phyloP scores from a whole-genome alignment of 2,888 invertebrate species.

The Panopea generosa region DNA sequence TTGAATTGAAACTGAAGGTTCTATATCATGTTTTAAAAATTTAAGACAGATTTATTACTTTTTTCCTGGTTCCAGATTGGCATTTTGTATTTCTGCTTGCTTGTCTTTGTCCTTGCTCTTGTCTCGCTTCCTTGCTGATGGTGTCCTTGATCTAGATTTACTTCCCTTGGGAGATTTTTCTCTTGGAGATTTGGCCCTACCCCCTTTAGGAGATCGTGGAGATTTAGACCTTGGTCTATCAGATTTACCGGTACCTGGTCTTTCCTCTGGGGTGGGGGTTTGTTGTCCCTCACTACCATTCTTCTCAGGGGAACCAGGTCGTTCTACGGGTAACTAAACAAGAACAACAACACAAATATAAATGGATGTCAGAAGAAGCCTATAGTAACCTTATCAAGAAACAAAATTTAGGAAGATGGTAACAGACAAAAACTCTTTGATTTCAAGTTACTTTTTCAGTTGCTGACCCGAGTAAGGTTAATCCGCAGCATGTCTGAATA shows the following conservation, averaged over 20 bases:
- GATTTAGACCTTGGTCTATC: constrained; percentile 69
- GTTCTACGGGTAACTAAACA: constrained; percentile 73
- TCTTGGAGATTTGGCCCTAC: constrained; percentile 71
- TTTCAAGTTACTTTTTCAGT: too few relatives aligned
- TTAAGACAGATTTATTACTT: too few relatives aligned
- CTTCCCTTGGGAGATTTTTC: constrained; percentile 72
- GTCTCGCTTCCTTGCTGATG: constrained; percentile 77
- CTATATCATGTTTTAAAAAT: too few relatives aligned
- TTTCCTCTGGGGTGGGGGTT: constrained; percentile 70
- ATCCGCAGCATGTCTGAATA: too few relatives aligned
- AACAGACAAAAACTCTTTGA: too few relatives aligned
- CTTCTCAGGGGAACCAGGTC: constrained; percentile 74
- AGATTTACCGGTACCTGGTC: constrained; percentile 69
- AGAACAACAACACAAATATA: background rate
- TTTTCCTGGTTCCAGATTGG: constrained; percentile 42
- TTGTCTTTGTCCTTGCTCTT: constrained; percentile 76
- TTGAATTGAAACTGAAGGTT: too few relatives aligned
- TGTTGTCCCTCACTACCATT: constrained; percentile 64
- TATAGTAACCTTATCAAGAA: too few relatives aligned
- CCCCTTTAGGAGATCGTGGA: constrained; percentile 63
- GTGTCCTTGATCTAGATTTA: constrained; percentile 74
- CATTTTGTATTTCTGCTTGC: constrained; percentile 50
- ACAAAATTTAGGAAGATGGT: too few relatives aligned
- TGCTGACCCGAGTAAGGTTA: too few relatives aligned
- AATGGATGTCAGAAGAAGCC: too few relatives aligned